phyloP scores from a whole-genome alignment of 2,797 vertebrate genomes.

The Siniperca scherzeri region DNA sequence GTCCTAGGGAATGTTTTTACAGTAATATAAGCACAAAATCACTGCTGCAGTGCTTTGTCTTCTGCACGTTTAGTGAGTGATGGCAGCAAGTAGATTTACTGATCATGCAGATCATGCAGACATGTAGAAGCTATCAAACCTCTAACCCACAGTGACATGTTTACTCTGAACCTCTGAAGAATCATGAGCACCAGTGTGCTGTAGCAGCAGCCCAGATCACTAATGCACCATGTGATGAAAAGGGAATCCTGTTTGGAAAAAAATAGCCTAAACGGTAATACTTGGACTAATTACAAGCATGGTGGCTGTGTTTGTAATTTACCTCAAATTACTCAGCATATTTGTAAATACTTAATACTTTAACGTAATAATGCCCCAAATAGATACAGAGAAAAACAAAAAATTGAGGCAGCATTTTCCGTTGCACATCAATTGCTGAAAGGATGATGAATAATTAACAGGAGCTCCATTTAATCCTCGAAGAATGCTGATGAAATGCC shows the following conservation, averaged over 20 bases:
- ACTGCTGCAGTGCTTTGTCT: slow-evolving; percentile 13
- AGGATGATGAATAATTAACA: slow-evolving; percentile 81
- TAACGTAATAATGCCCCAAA: slow-evolving; percentile 31
- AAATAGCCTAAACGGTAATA: neutral
- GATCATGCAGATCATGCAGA: slow-evolving; percentile 60
- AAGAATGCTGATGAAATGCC: slow-evolving; percentile 77
- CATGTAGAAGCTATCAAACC: slow-evolving; percentile 48
- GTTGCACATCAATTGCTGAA: slow-evolving; percentile 69
- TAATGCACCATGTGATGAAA: slow-evolving; percentile 44
- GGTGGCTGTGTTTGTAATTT: slow-evolving; percentile 12
- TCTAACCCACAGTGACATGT: slow-evolving; percentile 65
- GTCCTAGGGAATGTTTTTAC: slow-evolving; percentile 1
- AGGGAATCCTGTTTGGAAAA: slow-evolving; percentile 27
- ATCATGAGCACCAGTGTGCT: slow-evolving; percentile 30
- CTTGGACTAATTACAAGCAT: slow-evolving; percentile 26
- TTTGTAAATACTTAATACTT: slow-evolving; percentile 43
- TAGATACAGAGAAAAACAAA: slow-evolving; percentile 43
- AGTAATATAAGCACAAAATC: slow-evolving; percentile 11
- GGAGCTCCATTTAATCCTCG: slow-evolving; percentile 69
- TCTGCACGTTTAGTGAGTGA: slow-evolving; percentile 29
- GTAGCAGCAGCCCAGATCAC: slow-evolving; percentile 25
- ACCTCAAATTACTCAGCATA: slow-evolving; percentile 16
- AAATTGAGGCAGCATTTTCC: slow-evolving; percentile 60
- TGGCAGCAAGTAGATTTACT: slow-evolving; percentile 40
- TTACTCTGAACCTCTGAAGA: slow-evolving; percentile 60